Base-by-base conservation (phyloP, 2,888 invertebrate species). In the Hyalella azteca region DNA sequence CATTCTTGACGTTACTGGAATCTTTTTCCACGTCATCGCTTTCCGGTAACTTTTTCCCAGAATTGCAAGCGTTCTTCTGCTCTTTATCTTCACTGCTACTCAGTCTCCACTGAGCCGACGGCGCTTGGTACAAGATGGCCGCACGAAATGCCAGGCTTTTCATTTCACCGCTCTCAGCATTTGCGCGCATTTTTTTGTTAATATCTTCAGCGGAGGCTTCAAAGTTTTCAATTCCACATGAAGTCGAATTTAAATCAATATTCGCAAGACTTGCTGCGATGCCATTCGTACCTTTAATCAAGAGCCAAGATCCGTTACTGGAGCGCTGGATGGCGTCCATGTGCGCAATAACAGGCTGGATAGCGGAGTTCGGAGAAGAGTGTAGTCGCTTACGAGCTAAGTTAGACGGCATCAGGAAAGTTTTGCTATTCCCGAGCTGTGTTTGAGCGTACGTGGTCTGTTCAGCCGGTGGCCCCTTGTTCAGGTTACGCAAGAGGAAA, bases 281-380 rank as follows among this genome's bases (percentile, higher is more conserved):
- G 3, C 66, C 39, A 15, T 50, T 29, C n/a, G n/a, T 59, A 0
- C 19, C 40, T 5, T 49, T 32, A 26, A 54, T 66, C 22, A 80
- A 26, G 22, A 82, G 77, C 82, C 82, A 82, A 22, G 41, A 45
- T 11, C 49, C 54, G 73, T 80, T 82, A 32, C 80, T 80, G n/a
- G 82, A 82, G 22, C 78, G 32, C 29, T 66, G 66, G 9, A 82
- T 81, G 19, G 73, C 50, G 7, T 48, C 77, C 80, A 82, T 80
- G 54, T 82, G 80, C 22, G 73, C 39, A 7, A 82, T 48, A n/a
- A 82, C 50, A 41, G 80, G 40, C 26, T 75, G 29, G 36, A 75
- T 75, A 19, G 75, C 41, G 36, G 40, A 40, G 22, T 22, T 54
- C 9, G 73, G 76, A 19, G 32, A 32, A 4, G 39, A 36, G 3